phyloP scores from a whole-genome alignment of 64 coral and sea anemone species.

The Pachyseris speciosa region DNA sequence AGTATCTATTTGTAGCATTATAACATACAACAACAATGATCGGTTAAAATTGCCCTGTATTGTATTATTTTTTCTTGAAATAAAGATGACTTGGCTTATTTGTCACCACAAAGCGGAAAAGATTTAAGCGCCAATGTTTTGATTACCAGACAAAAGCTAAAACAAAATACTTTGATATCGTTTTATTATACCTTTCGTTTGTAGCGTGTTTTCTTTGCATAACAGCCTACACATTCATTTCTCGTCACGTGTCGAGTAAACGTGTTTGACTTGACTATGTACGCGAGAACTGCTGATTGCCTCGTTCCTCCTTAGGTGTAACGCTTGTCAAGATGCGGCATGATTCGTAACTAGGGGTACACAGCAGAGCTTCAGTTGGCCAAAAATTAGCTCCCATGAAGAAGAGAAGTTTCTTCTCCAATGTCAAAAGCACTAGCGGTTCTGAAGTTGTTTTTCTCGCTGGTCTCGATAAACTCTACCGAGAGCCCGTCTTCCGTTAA shows the following conservation, averaged over 20 bases:
- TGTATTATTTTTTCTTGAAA: no score
- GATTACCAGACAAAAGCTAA: no score
- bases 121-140: no score
- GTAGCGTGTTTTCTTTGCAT: no score
- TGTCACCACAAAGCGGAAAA: no score
- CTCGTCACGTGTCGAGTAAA: background rate
- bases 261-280: background rate
- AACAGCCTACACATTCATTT: background rate
- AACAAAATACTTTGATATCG: no score
- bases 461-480: conserved; percentile 77
- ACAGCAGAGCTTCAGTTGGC: background rate
- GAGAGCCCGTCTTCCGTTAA: conserved; percentile 1
- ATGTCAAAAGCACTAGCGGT: conserved; percentile 95
- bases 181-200: no score
- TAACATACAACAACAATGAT: no score
- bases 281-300: background rate
- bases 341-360: background rate
- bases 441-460: conserved; percentile 91
- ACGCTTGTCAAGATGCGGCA: background rate
- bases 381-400: conserved; percentile 14
- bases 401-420: conserved; percentile 61
- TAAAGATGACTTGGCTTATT: no score
- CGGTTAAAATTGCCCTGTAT: no score
- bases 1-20: no score
- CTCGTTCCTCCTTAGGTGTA: background rate